Evolutionary conservation across 2,888 invertebrate species (phyloP).

Genomic region (Agonopterix arenella): DNA sequence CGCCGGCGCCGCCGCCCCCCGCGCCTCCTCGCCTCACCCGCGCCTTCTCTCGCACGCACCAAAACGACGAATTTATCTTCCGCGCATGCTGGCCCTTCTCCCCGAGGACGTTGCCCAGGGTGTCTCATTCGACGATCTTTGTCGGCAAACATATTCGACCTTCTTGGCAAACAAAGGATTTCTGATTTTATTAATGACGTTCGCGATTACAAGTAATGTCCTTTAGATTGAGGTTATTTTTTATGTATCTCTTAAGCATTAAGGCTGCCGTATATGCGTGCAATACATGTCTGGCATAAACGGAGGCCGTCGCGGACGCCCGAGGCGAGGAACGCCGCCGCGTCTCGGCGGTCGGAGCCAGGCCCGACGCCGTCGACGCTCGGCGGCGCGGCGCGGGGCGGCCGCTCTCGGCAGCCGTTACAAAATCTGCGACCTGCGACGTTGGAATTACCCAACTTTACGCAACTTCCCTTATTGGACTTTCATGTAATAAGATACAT

Average conservation of each 20-base stretch:
- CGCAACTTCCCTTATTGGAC: constrained; percentile 57
- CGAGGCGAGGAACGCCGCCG: constrained; percentile 27
- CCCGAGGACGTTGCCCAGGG: constrained; percentile 57
- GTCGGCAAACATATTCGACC: not conserved
- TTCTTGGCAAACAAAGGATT: not conserved
- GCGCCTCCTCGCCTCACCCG: constrained; percentile 61
- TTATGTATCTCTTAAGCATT: too few relatives aligned
- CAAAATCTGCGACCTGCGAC: constrained; percentile 52
- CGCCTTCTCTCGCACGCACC: constrained; percentile 64
- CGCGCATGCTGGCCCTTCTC: constrained; percentile 67
- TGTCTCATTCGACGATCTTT: not conserved
- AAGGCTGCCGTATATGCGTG: too few relatives aligned
- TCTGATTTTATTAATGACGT: not conserved
- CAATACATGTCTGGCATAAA: not conserved
- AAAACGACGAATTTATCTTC: constrained; percentile 75
- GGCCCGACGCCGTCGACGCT: not conserved
- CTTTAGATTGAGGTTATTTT: not conserved
- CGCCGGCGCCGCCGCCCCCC: constrained; percentile 78
- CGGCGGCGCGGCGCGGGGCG: constrained; percentile 10
- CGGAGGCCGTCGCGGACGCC: constrained; percentile 13
- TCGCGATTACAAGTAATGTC: not conserved
- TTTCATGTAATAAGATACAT: constrained; percentile 37
- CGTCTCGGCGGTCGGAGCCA: constrained; percentile 4
- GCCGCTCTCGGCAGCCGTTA: constrained; percentile 25
- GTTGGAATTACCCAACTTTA: constrained; percentile 50